phyloP scores from a whole-genome alignment of 1,140 invertebrate genomes.

The Ladona fulva region DNA sequence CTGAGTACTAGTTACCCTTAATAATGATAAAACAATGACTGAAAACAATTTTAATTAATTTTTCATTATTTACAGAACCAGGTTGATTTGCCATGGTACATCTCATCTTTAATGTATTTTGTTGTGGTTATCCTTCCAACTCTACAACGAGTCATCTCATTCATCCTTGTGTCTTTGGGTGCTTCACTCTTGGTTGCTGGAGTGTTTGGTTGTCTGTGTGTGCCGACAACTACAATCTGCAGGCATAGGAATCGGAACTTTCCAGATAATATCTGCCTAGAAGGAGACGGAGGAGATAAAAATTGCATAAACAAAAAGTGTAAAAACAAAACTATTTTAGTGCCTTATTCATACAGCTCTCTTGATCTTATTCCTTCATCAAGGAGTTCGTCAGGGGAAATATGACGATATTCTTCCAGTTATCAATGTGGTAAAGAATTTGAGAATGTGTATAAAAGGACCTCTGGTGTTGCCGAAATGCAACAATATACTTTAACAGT shows the following conservation, averaged over 20 bases:
- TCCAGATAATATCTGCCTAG: neutral
- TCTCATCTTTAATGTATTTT: constrained; percentile 40
- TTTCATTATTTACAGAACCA: constrained; percentile 43
- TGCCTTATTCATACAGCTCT: neutral
- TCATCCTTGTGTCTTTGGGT: neutral
- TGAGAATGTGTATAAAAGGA: too few species aligned
- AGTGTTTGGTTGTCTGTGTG: neutral
- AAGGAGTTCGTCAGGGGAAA: neutral
- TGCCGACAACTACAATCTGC: neutral
- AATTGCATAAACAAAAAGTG: neutral
- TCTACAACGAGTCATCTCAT: neutral
- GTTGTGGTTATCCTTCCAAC: constrained; percentile 39
- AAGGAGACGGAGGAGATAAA: neutral
- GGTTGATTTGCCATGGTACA: constrained; percentile 44
- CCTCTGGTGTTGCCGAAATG: too few species aligned
- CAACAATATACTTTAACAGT: too few species aligned
- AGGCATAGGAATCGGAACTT: neutral
- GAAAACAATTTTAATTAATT: constrained; percentile 11
- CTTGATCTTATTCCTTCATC: constrained; percentile 4
- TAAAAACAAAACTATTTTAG: neutral
- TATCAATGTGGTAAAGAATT: too few species aligned
- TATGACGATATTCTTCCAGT: neutral
- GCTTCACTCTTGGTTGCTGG: neutral
- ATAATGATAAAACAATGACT: too few species aligned
- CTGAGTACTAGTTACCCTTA: too few species aligned